Conservation (phyloP, 1,140 invertebrate species). For the Drosophila athabasca region DNA sequence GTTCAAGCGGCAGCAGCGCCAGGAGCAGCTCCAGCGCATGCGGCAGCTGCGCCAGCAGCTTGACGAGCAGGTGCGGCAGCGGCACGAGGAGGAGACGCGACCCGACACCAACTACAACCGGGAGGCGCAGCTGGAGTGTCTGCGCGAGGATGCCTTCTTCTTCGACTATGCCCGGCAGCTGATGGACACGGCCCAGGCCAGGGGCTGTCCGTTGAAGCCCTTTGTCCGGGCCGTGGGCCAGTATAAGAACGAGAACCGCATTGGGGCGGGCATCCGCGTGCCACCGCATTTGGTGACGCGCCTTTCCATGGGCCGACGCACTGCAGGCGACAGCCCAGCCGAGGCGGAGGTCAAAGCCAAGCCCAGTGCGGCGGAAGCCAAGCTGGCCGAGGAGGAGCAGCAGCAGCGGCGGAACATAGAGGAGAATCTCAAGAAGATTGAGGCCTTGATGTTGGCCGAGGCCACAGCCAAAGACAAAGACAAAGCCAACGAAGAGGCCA, state of each 20-base stretch:
- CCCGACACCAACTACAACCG: slow-evolving; percentile 65
- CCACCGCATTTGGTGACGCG: slow-evolving; percentile 57
- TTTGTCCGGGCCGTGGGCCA: slow-evolving; percentile 55
- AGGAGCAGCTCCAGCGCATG: slow-evolving; percentile 48
- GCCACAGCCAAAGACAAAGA: slow-evolving; percentile 1
- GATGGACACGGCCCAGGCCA: slow-evolving; percentile 48
- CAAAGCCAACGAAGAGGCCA: slow-evolving; percentile 21
- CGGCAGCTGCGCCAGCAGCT: slow-evolving; percentile 46
- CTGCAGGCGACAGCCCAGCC: slow-evolving; percentile 51
- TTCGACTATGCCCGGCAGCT: slow-evolving; percentile 64
- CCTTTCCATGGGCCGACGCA: slow-evolving; percentile 58
- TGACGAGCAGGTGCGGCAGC: slow-evolving; percentile 53
- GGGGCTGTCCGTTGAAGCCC: slow-evolving; percentile 59
- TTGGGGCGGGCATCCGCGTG: slow-evolving; percentile 49
- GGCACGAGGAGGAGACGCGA: slow-evolving; percentile 35
- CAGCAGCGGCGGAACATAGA: slow-evolving; percentile 22
- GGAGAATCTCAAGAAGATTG: slow-evolving; percentile 59
- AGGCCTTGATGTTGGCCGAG: slow-evolving; percentile 42
- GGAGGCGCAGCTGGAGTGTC: slow-evolving; percentile 55
- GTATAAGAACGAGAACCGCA: slow-evolving; percentile 60
- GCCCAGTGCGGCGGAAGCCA: slow-evolving; percentile 12
- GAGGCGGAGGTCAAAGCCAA: slow-evolving; percentile 8
- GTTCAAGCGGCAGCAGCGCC: slow-evolving; percentile 58
- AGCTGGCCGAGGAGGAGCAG: slow-evolving; percentile 14
- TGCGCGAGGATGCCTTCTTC: slow-evolving; percentile 64